Base-by-base conservation (phyloP, 1,140 invertebrate genomes). In the Patella vulgata region DNA sequence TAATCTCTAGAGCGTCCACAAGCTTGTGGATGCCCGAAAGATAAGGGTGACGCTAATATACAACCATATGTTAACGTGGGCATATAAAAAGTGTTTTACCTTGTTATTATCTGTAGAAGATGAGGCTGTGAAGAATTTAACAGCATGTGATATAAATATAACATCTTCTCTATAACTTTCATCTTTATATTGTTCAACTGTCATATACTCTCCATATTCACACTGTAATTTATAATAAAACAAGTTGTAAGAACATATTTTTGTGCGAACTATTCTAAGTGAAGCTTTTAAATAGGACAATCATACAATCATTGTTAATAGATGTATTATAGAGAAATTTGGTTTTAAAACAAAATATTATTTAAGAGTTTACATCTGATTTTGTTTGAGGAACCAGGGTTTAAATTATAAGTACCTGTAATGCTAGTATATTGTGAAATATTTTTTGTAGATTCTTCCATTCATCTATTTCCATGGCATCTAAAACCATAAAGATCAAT, bases 161-260 rank as follows among this genome's bases (percentile, higher is more conserved):
- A n/a, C n/a, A 9, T 61, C 44, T 23, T 63, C 52, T 50, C 70
- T 67, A 42, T 63, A 42, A 23, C 28, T 30, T 40, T 60, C 44
- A 56, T 59, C 33, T 9, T 55, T 19, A 58, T 70, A 76, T 40
- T 79, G 59, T 5, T 54, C 52, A 40, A 74, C 19, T 8, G 59
- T 63, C 19, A 73, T 30, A 47, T 68, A 71, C 39, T 69, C 56
- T 8, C 58, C 59, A 64, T 71, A 79, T 50, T 77, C 74, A 48
- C 62, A 55, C 77, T 79, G 63, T 19, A 71, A 71, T n/a, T n/a
- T n/a, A n/a, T n/a, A n/a, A 42, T 54, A 25, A 9, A 54, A 48
- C 21, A 3, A 48, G 2, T 33, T 17, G 5, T 25, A 6, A 36
- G 33, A 14, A 36, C 33, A 36, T 36, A 8, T 36, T 36, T 36